Evolutionary conservation across 2,797 vertebrate genomes (phyloP).

Genomic region (Cottoperca gobio): DNA sequence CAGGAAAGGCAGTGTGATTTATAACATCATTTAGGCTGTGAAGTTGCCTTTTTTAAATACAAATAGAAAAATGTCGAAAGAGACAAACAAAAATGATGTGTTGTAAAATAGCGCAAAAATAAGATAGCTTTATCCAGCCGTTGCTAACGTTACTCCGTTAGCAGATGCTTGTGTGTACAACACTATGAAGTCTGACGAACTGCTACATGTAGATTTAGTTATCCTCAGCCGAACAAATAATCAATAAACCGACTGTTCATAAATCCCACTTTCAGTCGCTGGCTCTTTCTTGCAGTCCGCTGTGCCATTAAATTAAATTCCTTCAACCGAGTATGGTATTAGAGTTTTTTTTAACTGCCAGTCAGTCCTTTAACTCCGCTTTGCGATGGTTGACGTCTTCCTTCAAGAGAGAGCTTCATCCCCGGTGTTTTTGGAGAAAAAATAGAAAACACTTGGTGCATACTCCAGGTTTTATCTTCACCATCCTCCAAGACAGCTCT

Average conservation of each 20-base stretch:
- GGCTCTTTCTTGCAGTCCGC: conserved; percentile 34
- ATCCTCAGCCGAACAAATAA: conserved; percentile 10
- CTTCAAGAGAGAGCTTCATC: conserved; percentile 49
- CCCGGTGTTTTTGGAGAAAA: conserved; percentile 42
- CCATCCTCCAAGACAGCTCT: conserved; percentile 31
- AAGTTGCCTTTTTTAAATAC: background rate
- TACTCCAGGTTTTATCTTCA: conserved; percentile 47
- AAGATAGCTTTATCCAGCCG: background rate
- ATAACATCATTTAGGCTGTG: background rate
- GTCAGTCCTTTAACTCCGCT: conserved; percentile 23
- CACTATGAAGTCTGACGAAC: background rate
- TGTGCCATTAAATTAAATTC: conserved; percentile 66
- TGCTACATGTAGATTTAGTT: background rate
- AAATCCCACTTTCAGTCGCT: conserved; percentile 49
- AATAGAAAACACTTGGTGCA: conserved; percentile 40
- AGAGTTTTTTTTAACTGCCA: conserved; percentile 22
- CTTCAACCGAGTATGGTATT: conserved; percentile 29
- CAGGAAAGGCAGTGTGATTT: conserved; percentile 21
- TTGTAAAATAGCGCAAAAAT: conserved; percentile 11
- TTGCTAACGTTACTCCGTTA: conserved; percentile 4
- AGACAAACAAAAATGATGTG: background rate
- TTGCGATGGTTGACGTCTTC: conserved; percentile 44
- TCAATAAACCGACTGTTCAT: conserved; percentile 12
- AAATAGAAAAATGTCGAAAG: background rate
- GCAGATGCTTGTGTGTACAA: conserved; percentile 19